A percentile compares a stretch with the other conserved stretches of the same genome.
phyloP scores from a whole-genome alignment of 2,797 vertebrate genomes.

The Sphenodon punctatus region DNA sequence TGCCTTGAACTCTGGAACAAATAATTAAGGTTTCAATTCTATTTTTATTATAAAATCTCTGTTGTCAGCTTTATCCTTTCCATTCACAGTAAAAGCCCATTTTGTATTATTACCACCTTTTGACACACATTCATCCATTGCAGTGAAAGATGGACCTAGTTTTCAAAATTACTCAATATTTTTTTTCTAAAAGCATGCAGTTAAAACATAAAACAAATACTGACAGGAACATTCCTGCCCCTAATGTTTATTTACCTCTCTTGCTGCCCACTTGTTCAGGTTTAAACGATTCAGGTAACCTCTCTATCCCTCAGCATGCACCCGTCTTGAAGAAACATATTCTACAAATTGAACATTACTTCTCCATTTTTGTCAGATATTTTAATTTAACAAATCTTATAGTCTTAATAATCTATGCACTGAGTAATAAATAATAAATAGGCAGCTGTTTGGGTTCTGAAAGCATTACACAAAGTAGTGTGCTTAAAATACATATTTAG shows the following conservation, averaged over 20 bases:
- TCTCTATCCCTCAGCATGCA: background rate
- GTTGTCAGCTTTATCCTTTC: background rate
- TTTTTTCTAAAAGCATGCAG: background rate
- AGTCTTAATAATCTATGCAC: background rate
- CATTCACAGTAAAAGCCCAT: background rate
- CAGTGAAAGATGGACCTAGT: background rate
- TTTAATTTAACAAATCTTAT: no score
- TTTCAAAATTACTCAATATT: background rate
- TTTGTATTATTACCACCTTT: background rate
- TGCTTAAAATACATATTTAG: no score
- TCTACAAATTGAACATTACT: background rate
- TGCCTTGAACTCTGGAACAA: background rate
- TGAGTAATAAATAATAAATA: no score
- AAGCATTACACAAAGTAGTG: no score
- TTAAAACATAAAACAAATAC: background rate
- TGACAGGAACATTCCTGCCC: background rate
- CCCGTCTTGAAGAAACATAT: background rate
- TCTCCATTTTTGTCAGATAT: background rate
- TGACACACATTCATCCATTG: no score
- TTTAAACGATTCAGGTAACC: background rate
- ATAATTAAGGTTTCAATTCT: background rate
- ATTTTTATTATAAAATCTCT: conserved; percentile 10
- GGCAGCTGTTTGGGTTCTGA: no score
- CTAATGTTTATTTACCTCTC: background rate
- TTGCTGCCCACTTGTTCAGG: background rate